Conservation (phyloP, 2,888 invertebrate species). For the Leucania comma region DNA sequence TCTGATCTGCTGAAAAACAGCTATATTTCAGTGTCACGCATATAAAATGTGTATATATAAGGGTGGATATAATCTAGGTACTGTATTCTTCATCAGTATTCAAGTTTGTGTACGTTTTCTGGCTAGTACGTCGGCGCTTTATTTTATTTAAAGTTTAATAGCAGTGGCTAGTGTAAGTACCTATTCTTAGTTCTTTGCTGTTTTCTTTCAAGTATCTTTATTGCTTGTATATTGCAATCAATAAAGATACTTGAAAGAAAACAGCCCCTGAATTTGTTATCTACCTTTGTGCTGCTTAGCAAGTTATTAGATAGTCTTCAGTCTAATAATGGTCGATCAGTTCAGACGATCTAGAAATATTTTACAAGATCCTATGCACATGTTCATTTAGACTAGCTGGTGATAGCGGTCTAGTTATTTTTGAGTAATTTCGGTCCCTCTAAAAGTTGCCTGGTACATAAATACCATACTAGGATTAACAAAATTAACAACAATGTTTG, state of each 20-base stretch:
- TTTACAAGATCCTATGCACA: neutral
- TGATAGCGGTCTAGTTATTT: neutral
- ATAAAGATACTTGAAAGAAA: too few relatives aligned
- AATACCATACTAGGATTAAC: neutral
- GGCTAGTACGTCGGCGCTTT: neutral
- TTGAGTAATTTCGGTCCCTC: too few relatives aligned
- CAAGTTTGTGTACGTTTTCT: conserved; percentile 10
- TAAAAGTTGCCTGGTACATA: neutral
- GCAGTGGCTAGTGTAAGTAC: neutral
- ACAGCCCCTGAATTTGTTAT: neutral
- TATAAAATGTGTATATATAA: too few relatives aligned
- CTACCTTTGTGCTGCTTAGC: too few relatives aligned
- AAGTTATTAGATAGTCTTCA: neutral
- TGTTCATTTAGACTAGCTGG: neutral
- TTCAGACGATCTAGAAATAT: neutral
- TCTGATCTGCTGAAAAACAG: conserved; percentile 45
- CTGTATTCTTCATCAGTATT: conserved; percentile 30
- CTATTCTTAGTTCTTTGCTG: neutral
- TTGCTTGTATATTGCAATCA: too few relatives aligned
- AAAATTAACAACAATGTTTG: too few relatives aligned
- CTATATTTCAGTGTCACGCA: conserved; percentile 40
- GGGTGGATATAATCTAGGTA: conserved; percentile 33
- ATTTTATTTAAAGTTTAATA: neutral
- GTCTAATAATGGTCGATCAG: neutral
- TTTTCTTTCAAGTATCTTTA: neutral